Conservation (phyloP, 2,113 vertebrate genomes). For the Chaetorhynchus papuensis region DNA sequence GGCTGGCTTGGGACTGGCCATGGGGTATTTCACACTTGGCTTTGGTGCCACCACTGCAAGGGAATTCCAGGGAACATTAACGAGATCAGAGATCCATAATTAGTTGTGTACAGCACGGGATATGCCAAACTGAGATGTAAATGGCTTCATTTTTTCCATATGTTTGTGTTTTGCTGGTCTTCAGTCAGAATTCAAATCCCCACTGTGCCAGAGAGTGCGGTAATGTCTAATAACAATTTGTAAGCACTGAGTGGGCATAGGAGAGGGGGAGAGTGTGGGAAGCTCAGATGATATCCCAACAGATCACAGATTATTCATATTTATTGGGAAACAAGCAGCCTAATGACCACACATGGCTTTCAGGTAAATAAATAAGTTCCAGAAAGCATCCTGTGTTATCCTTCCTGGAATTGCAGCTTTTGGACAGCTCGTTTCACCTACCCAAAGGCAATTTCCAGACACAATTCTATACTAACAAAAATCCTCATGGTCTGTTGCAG, state of each 20-base stretch:
- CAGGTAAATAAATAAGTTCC: neutral
- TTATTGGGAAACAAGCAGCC: neutral
- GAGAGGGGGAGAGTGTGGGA: neutral
- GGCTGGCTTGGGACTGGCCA: neutral
- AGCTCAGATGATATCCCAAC: neutral
- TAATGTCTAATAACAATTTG: neutral
- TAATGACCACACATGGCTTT: neutral
- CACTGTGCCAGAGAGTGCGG: neutral
- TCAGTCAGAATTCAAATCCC: neutral
- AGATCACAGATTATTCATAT: neutral
- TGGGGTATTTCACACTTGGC: neutral
- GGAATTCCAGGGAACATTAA: neutral
- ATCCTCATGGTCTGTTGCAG: neutral
- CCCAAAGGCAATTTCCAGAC: neutral
- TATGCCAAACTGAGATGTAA: neutral
- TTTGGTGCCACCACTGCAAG: neutral
- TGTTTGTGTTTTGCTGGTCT: neutral
- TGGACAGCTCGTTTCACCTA: neutral
- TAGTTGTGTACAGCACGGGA: neutral
- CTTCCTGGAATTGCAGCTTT: neutral
- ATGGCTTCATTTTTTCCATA: neutral
- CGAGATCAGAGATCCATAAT: neutral
- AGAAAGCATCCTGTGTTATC: neutral
- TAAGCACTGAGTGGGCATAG: neutral
- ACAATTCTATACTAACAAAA: neutral